Conservation (phyloP, 2,797 vertebrate species). For the Coccyzus lansbergi region DNA sequence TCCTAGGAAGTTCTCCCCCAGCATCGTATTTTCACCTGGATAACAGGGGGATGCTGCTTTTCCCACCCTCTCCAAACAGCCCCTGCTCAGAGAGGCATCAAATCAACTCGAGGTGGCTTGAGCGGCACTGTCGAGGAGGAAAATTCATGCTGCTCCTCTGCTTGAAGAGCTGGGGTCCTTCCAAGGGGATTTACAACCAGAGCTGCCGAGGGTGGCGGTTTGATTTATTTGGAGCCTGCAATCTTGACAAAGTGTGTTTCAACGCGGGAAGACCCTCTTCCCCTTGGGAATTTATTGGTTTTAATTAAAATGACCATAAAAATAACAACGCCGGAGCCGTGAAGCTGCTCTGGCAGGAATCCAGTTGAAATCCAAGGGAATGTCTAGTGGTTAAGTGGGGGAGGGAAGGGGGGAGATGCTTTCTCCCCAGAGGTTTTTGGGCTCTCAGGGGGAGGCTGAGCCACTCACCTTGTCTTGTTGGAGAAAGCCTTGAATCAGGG, state of each 20-base stretch:
- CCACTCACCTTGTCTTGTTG: not conserved
- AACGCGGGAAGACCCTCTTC: not conserved
- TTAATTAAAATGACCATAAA: conserved; percentile 25
- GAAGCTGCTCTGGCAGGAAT: not conserved
- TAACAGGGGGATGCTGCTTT: not conserved
- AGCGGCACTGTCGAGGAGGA: not conserved
- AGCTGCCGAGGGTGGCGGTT: not conserved
- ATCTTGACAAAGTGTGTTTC: not conserved
- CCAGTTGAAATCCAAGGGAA: not conserved
- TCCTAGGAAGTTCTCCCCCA: not conserved
- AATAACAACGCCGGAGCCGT: not conserved
- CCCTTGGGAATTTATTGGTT: not conserved
- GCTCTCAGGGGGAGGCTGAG: not conserved
- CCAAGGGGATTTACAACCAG: not conserved
- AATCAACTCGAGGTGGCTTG: not conserved
- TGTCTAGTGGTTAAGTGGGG: not conserved
- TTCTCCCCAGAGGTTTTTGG: not conserved
- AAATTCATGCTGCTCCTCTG: not conserved
- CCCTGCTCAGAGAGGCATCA: not conserved
- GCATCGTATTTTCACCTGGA: not conserved
- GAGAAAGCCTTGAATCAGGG: not conserved
- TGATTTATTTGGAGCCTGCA: not conserved
- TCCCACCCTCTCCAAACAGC: not conserved
- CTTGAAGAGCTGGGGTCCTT: not conserved
- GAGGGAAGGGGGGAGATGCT: not conserved